A percentile compares a stretch with the other conserved stretches of the same genome.
Conservation (phyloP, 2,113 vertebrate species). For the Sciurus niger region DNA sequence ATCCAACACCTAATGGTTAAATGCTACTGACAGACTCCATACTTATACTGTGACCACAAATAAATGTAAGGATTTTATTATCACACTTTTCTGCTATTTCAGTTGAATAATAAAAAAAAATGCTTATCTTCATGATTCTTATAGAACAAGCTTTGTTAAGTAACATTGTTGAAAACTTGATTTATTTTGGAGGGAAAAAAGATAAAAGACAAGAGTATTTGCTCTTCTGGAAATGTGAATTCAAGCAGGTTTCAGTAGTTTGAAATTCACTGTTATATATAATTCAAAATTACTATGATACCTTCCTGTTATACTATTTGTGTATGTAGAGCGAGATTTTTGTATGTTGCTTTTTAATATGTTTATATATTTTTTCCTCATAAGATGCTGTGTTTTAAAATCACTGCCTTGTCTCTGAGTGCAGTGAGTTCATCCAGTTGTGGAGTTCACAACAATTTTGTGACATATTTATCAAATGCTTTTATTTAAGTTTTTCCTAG, state of each 20-base stretch:
- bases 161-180: constrained; percentile 42
- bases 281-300: constrained; percentile 14
- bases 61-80: constrained; percentile 24
- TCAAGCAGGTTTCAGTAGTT: neutral
- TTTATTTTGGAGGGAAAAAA: constrained; percentile 53
- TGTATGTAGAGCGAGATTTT: neutral
- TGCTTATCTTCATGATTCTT: constrained; percentile 37
- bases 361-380: neutral
- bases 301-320: neutral
- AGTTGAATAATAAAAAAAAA: constrained; percentile 47
- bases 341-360: neutral
- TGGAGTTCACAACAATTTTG: neutral
- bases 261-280: neutral
- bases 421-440: constrained; percentile 15
- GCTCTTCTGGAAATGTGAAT: neutral
- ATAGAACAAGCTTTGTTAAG: neutral
- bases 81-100: neutral
- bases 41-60: constrained; percentile 5
- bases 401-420: neutral
- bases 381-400: neutral
- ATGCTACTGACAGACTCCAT: neutral
- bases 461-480: neutral
- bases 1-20: neutral
- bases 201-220: constrained; percentile 49
- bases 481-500: neutral